A percentile compares a stretch with the other conserved stretches of the same genome.
phyloP scores from a whole-genome alignment of 2,888 invertebrate species.

The Limenitis camilla region DNA sequence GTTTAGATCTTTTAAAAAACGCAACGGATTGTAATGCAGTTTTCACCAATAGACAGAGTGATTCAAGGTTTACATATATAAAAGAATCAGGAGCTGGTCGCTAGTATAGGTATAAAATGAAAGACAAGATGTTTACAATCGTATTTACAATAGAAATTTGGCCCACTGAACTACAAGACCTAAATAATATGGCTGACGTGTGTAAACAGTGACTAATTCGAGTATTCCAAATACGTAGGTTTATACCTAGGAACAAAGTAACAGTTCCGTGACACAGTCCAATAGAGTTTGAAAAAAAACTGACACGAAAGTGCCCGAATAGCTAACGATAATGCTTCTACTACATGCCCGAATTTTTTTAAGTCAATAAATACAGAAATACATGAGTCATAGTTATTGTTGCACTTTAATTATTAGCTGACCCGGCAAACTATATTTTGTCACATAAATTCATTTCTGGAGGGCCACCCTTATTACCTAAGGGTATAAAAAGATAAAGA shows the following conservation, averaged over 20 bases:
- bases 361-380: background rate
- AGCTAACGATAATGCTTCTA: slow-evolving; percentile 29
- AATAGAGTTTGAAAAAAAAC: slow-evolving; percentile 34
- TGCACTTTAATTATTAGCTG: too few relatives aligned
- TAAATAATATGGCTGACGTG: background rate
- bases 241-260: slow-evolving; percentile 5
- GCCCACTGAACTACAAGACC: background rate
- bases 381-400: too few relatives aligned
- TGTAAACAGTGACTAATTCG: slow-evolving; percentile 19
- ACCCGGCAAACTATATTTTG: too few relatives aligned
- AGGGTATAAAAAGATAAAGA: too few relatives aligned
- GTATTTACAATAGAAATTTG: background rate
- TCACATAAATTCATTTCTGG: too few relatives aligned
- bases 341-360: slow-evolving; percentile 28
- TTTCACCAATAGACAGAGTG: too few relatives aligned
- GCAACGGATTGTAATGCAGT: too few relatives aligned
- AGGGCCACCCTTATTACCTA: too few relatives aligned
- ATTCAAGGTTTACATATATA: too few relatives aligned
- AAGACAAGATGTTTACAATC: background rate
- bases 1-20: too few relatives aligned
- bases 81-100: too few relatives aligned
- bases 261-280: slow-evolving; percentile 39
- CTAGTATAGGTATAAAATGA: too few relatives aligned
- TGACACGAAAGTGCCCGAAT: slow-evolving; percentile 28
- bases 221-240: background rate